phyloP scores from a whole-genome alignment of 2,113 vertebrate species.

The Cygnus buccinator region DNA sequence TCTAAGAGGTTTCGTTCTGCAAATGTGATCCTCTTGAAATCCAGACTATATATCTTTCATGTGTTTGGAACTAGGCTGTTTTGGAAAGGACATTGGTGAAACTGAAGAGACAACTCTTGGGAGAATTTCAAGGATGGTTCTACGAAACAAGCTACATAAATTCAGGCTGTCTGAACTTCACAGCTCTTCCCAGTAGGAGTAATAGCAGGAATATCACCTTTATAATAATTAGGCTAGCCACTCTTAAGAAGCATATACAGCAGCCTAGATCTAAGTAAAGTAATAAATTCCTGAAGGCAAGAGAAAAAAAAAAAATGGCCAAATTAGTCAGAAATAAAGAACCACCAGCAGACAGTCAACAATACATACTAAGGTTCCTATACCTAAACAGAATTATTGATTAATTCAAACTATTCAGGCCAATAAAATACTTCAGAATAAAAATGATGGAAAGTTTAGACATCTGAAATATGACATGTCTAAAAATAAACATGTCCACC shows the following conservation, averaged over 20 bases:
- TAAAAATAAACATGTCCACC: neutral
- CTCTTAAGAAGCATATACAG: neutral
- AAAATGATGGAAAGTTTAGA: neutral
- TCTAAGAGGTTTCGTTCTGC: neutral
- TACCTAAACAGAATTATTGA: neutral
- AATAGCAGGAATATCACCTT: neutral
- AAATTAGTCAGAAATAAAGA: neutral
- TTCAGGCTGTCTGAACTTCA: neutral
- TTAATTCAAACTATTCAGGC: neutral
- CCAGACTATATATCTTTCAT: neutral
- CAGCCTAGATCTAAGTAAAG: neutral
- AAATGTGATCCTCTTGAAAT: neutral
- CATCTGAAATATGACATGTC: neutral
- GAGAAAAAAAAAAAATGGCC: neutral
- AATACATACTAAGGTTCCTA: neutral
- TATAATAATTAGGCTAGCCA: neutral
- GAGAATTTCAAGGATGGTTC: neutral
- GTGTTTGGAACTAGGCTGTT: neutral
- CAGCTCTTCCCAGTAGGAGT: neutral
- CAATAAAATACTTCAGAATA: neutral
- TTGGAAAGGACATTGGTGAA: neutral
- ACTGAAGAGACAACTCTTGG: neutral
- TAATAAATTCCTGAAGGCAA: neutral
- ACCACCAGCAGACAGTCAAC: neutral
- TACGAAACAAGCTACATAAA: neutral